Percentiles rank a stretch among this genome's conserved stretches.
Conservation (phyloP, 2,113 vertebrate genomes). For the Trogon surrucura region DNA sequence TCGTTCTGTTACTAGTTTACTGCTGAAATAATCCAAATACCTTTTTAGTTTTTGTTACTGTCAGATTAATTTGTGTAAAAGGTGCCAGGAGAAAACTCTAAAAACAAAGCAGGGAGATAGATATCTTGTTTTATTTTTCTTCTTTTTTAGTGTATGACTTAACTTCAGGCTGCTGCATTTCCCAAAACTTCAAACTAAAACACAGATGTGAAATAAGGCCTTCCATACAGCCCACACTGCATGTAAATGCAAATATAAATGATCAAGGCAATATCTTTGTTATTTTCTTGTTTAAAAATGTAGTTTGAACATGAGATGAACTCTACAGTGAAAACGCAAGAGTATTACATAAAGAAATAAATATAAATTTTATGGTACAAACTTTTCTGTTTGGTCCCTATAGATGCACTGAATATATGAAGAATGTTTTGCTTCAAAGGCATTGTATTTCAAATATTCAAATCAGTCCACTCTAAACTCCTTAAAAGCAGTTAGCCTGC, state of each 20-base stretch:
- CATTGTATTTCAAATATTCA: neutral
- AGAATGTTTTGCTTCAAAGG: neutral
- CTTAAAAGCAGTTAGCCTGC: neutral
- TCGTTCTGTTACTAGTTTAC: slow-evolving; percentile 20
- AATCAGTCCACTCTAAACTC: neutral
- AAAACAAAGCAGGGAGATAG: neutral
- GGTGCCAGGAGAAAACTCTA: neutral
- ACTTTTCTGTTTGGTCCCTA: neutral
- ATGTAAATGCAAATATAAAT: neutral
- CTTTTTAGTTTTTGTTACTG: slow-evolving; percentile 31
- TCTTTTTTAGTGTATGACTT: neutral
- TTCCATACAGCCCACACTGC: neutral
- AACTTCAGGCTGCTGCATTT: neutral
- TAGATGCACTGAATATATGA: neutral
- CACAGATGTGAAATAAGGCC: neutral
- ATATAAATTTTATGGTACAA: neutral
- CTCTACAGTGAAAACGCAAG: neutral
- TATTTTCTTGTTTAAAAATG: neutral
- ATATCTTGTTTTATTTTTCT: neutral
- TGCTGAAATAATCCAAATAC: slow-evolving; percentile 36
- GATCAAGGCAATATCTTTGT: neutral
- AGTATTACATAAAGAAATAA: neutral
- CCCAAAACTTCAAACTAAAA: neutral
- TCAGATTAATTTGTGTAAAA: slow-evolving; percentile 48
- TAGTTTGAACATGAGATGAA: neutral